Percentiles rank a stretch among this genome's conserved stretches.
phyloP scores from a whole-genome alignment of 2,888 invertebrate genomes.

The Morpho deidamia region DNA sequence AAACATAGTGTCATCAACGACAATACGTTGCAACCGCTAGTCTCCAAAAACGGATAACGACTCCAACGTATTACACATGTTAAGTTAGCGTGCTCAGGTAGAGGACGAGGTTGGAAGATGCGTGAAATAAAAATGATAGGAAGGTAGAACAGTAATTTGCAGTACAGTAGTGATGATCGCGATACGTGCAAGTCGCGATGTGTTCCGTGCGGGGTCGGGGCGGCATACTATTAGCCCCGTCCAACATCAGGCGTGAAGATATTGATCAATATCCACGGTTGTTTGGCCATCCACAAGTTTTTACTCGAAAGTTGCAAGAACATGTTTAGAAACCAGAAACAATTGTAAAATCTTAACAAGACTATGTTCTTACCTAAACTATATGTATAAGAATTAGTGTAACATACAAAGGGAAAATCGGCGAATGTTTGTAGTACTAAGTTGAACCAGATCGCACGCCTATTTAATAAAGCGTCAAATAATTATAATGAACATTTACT shows the following conservation, averaged over 20 bases:
- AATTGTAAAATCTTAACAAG: slow-evolving; percentile 5
- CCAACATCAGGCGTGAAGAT: slow-evolving; percentile 14
- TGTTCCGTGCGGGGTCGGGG: slow-evolving; percentile 75
- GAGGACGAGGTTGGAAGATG: slow-evolving; percentile 67
- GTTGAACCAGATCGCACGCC: not conserved
- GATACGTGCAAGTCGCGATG: slow-evolving; percentile 63
- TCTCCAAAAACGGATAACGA: slow-evolving; percentile 12
- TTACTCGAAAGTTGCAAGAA: not conserved
- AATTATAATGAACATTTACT: too few relatives aligned
- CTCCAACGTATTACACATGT: slow-evolving; percentile 15
- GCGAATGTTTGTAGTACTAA: too few relatives aligned
- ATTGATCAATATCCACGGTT: slow-evolving; percentile 26
- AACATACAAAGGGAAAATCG: not conserved
- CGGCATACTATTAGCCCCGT: slow-evolving; percentile 23
- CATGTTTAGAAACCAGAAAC: slow-evolving; percentile 7
- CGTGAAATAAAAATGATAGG: slow-evolving; percentile 66
- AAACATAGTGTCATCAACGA: slow-evolving; percentile 31
- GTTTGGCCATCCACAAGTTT: slow-evolving; percentile 6
- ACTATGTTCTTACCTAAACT: not conserved
- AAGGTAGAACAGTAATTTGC: slow-evolving; percentile 68
- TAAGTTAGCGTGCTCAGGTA: slow-evolving; percentile 62
- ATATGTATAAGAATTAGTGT: not conserved
- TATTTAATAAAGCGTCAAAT: not conserved
- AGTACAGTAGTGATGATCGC: slow-evolving; percentile 72
- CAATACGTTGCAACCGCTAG: slow-evolving; percentile 15